These are phyloP conservation scores for Microplitis demolitor DNA, from an alignment of 1,140 invertebrate species.

Conservation along the genomic window DNA sequence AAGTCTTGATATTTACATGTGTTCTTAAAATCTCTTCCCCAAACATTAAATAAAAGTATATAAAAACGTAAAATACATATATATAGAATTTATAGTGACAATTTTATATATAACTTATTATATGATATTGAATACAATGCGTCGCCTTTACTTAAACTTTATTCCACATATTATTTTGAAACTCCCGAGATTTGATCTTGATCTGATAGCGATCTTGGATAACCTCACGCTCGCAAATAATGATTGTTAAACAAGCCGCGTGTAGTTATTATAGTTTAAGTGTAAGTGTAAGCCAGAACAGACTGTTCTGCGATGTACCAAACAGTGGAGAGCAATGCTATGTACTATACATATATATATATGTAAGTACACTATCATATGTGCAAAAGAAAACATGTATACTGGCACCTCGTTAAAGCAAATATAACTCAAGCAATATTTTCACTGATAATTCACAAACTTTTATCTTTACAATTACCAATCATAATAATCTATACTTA, in stretches of 20 bases:
- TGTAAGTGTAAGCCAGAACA: too few species aligned
- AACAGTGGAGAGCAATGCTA: conserved; percentile 38
- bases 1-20: background rate
- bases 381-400: conserved; percentile 39
- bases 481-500: background rate
- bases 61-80: background rate
- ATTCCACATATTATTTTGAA: background rate
- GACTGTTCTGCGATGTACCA: conserved; percentile 18
- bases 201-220: conserved; percentile 47
- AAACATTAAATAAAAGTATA: too few species aligned
- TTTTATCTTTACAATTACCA: background rate
- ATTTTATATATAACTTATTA: conserved; percentile 14
- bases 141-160: conserved; percentile 12
- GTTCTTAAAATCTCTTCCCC: too few species aligned
- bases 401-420: conserved; percentile 47
- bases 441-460: conserved; percentile 7
- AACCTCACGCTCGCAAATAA: conserved; percentile 50
- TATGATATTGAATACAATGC: conserved; percentile 38
- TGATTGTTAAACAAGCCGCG: conserved; percentile 53
- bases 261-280: conserved; percentile 6
- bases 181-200: conserved; percentile 44
- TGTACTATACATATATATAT: conserved; percentile 26
- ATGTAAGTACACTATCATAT: background rate
- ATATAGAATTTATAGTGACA: conserved; percentile 30
- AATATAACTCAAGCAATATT: background rate